Conservation (phyloP, 2,888 invertebrate genomes). For the Muscina levida region DNA sequence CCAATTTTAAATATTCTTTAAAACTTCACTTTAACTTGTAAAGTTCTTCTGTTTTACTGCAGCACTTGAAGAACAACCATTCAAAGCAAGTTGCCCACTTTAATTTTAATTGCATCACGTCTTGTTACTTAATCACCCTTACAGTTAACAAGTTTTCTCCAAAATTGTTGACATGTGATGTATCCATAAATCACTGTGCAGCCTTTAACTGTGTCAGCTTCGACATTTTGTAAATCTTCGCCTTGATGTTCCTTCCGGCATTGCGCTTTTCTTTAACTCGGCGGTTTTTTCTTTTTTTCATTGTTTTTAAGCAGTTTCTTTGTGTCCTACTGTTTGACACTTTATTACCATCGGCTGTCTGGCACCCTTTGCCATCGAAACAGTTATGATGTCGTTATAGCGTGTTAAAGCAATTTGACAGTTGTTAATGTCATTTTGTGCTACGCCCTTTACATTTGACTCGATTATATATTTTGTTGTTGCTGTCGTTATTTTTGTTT, state of each 20-base stretch:
- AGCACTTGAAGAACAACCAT: too few relatives aligned
- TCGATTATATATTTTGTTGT: slow-evolving; percentile 14
- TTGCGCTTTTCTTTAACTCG: neutral
- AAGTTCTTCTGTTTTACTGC: too few relatives aligned
- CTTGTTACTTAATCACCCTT: neutral
- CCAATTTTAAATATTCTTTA: too few relatives aligned
- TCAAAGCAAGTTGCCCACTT: too few relatives aligned
- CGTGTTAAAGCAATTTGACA: slow-evolving; percentile 68
- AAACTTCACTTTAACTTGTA: too few relatives aligned
- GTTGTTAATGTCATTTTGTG: slow-evolving; percentile 69
- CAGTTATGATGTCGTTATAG: slow-evolving; percentile 75
- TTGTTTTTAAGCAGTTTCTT: too few relatives aligned
- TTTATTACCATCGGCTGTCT: neutral
- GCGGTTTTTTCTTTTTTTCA: slow-evolving; percentile 1
- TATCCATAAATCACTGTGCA: slow-evolving; percentile 10
- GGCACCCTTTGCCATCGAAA: slow-evolving; percentile 12
- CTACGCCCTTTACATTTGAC: slow-evolving; percentile 52
- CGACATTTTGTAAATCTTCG: slow-evolving; percentile 1
- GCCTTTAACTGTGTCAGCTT: neutral
- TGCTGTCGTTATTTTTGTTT: neutral
- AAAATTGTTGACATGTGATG: too few relatives aligned
- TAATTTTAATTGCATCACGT: slow-evolving; percentile 18
- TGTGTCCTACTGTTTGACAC: too few relatives aligned
- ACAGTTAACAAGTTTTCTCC: neutral
- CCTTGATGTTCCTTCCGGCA: slow-evolving; percentile 11